Conservation (phyloP, 2,797 vertebrate species). For the Pseudomugil tenellus region DNA sequence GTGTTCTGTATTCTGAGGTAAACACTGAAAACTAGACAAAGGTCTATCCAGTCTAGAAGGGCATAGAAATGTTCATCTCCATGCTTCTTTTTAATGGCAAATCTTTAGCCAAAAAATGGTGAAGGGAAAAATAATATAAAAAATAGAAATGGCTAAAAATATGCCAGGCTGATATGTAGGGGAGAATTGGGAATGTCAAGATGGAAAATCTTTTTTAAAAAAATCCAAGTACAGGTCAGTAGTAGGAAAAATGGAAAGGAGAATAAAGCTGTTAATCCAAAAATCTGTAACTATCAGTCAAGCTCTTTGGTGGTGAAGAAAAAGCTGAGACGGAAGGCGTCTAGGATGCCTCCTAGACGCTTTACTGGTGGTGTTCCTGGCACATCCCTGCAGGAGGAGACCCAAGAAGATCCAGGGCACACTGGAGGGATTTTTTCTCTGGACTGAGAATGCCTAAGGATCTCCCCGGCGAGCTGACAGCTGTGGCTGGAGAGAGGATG, state of each 20-base stretch:
- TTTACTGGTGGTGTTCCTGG: too few species aligned
- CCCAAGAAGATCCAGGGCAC: too few species aligned
- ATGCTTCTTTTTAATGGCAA: slow-evolving; percentile 39
- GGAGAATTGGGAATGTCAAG: background rate
- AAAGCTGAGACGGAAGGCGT: too few species aligned
- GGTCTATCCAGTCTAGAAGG: slow-evolving; percentile 40
- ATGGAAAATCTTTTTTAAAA: background rate
- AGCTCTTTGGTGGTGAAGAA: too few species aligned
- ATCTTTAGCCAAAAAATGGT: slow-evolving; percentile 27
- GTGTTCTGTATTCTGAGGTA: background rate
- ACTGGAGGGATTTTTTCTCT: too few species aligned
- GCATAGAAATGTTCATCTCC: slow-evolving; percentile 48
- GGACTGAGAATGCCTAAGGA: too few species aligned
- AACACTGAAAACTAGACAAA: background rate
- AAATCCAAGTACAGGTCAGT: background rate
- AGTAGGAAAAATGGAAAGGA: background rate
- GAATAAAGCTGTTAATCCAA: background rate
- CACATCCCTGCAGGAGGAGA: too few species aligned
- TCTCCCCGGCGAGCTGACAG: too few species aligned
- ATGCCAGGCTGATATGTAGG: background rate
- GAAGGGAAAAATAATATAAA: background rate
- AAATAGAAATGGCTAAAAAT: slow-evolving; percentile 1
- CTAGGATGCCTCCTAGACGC: too few species aligned
- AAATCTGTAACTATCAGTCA: slow-evolving; percentile 1
- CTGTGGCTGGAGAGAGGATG: too few species aligned